Base-by-base conservation (phyloP, 2,888 invertebrate species). In the Dynastes maya region DNA sequence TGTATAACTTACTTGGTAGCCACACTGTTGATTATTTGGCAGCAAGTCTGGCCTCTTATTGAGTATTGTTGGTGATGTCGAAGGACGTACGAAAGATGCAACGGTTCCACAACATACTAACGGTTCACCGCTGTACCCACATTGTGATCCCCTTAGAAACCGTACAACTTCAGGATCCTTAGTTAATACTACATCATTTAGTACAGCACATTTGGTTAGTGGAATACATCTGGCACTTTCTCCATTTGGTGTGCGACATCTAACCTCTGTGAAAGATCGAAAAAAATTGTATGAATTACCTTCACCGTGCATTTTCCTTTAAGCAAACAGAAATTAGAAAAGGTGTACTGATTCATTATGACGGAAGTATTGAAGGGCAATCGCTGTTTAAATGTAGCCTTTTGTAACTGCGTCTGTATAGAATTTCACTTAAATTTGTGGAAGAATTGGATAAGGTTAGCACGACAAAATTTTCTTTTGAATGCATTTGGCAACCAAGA, bases 111-210 rank as follows among this genome's bases (percentile, higher is more conserved):
- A 92, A 85, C 92, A 92, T 0, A 92, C 92, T 29, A 85, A 88
- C 0, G 92, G 92, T 0, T 84, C 83, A 6, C 49, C 86, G 0
- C 88, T 86, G 81, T 91, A 91, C 0, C 92, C 92, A 81, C 92
- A 92, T 79, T 91, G 91, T 0, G 92, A 91, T 78, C 87, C 85
- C 67, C 89, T 88, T 32, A 92, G 85, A 82, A 90, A 91, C 27
- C 82, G 80, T 4, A 86, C 63, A 78, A 85, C 85, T 16, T 84
- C 80, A 1, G 82, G 78, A 78, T 86, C 83, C 67, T 80, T 83
- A n/a, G 83, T 87, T 2, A 89, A 84, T n/a, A 82, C 67, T 0
- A 89, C 90, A 2, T 86, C 76, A 27, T 90, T 80, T 0, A 92
- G 84, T 0, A 83, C 68, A 6, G 84, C 84, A 79, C 92, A 92